Evolutionary conservation across 92 coral and sea anemone genomes (phyloP).

Genomic region (Phymanthus crucifer): DNA sequence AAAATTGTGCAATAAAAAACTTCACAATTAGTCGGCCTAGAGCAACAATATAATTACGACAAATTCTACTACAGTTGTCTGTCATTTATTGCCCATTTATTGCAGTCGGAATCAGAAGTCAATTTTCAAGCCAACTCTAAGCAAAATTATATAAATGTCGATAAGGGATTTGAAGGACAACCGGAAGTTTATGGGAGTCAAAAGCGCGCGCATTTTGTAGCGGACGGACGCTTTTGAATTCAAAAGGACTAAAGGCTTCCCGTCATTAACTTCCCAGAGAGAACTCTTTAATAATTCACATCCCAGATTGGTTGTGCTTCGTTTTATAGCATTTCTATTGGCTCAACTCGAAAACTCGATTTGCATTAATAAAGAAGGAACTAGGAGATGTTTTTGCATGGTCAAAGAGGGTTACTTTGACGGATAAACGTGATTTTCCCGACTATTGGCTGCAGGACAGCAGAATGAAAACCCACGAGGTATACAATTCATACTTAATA

Average conservation of each 20-base stretch:
- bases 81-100: background rate
- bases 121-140: background rate
- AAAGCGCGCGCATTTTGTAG: background rate
- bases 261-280: conserved; percentile 1
- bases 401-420: background rate
- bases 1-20: background rate
- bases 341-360: background rate
- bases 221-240: background rate
- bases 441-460: background rate
- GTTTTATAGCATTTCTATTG: conserved; percentile 1
- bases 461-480: background rate
- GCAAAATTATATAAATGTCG: background rate
- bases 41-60: background rate
- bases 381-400: background rate
- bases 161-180: background rate
- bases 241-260: too few relatives aligned
- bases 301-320: background rate
- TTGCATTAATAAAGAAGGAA: background rate
- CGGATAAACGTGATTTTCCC: background rate
- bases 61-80: background rate
- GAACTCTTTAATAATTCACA: background rate
- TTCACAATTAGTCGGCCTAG: background rate
- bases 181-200: background rate
- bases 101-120: background rate
- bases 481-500: background rate